Conservation (phyloP, 2,113 vertebrate genomes). For the Tenebrosternarchus preto region DNA sequence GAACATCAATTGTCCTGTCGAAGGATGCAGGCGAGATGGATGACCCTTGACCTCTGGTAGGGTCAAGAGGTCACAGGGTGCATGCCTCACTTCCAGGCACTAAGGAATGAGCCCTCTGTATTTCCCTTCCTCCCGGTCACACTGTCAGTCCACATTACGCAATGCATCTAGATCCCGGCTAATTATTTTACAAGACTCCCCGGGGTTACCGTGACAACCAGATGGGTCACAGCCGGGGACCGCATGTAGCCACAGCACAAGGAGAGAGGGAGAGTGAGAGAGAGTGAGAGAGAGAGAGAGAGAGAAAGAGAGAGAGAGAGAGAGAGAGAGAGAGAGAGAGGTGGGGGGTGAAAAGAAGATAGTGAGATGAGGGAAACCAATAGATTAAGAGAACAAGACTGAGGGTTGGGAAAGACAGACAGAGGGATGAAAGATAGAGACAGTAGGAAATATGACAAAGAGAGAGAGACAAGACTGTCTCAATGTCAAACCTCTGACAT, state of each 20-base stretch:
- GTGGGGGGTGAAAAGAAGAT: not conserved
- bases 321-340: not conserved
- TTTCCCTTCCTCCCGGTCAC: constrained; percentile 44
- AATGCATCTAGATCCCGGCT: constrained; percentile 52
- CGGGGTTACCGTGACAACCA: constrained; percentile 58
- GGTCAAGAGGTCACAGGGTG: constrained; percentile 50
- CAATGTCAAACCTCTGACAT: constrained; percentile 56
- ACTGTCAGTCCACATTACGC: constrained; percentile 55
- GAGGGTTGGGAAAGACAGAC: not conserved
- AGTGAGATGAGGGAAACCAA: too few species aligned
- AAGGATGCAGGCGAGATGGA: constrained; percentile 43
- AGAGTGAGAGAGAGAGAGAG: not conserved
- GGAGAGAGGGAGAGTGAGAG: constrained; percentile 28
- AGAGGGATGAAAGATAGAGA: not conserved
- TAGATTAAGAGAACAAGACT: constrained; percentile 2
- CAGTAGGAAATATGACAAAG: not conserved
- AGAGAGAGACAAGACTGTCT: constrained; percentile 43
- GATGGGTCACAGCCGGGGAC: constrained; percentile 59
- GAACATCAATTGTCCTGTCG: constrained; percentile 63
- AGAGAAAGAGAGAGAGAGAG: not conserved
- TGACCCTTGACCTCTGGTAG: constrained; percentile 56
- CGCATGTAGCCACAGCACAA: constrained; percentile 51
- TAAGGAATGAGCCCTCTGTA: constrained; percentile 3
- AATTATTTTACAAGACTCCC: constrained; percentile 67
- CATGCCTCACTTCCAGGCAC: constrained; percentile 22